phyloP scores from a whole-genome alignment of 1,140 invertebrate species.

The Gryon sp. region DNA sequence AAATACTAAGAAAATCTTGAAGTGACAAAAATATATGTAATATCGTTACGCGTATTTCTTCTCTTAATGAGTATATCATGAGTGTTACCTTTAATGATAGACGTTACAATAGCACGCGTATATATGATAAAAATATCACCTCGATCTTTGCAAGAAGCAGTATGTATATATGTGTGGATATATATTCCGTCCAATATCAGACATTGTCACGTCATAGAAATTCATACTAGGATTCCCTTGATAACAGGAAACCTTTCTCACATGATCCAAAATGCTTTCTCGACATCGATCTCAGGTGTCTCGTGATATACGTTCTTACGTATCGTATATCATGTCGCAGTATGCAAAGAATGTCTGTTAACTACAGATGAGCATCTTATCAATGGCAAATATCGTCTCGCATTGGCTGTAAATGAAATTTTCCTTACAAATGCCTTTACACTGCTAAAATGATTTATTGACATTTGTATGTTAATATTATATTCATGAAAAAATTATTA shows the following conservation, averaged over 20 bases:
- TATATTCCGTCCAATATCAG: conserved; percentile 44
- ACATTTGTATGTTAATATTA: conserved; percentile 45
- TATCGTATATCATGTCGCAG: conserved; percentile 50
- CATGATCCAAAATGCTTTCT: conserved; percentile 49
- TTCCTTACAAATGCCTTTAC: conserved; percentile 41
- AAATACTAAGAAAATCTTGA: no score
- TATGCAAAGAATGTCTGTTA: conserved; percentile 52
- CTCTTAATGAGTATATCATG: no score
- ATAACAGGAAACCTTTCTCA: conserved; percentile 51
- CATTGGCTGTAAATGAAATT: conserved; percentile 42
- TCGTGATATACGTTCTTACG: conserved; percentile 33
- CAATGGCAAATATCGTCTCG: conserved; percentile 51
- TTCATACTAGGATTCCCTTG: conserved; percentile 53
- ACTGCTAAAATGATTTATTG: conserved; percentile 49
- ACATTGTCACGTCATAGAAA: conserved; percentile 52
- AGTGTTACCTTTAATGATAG: no score
- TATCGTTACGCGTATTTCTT: no score
- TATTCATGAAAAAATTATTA: conserved; percentile 54
- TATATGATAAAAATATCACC: conserved; percentile 17
- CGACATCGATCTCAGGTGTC: conserved; percentile 49
- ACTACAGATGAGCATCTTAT: conserved; percentile 49
- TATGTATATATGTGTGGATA: conserved; percentile 15
- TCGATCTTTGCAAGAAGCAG: neutral
- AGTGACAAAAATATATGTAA: no score
- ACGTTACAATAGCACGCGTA: conserved; percentile 1